Base-by-base conservation (phyloP, 1,140 invertebrate genomes). In the Drosophila micromelanica region DNA sequence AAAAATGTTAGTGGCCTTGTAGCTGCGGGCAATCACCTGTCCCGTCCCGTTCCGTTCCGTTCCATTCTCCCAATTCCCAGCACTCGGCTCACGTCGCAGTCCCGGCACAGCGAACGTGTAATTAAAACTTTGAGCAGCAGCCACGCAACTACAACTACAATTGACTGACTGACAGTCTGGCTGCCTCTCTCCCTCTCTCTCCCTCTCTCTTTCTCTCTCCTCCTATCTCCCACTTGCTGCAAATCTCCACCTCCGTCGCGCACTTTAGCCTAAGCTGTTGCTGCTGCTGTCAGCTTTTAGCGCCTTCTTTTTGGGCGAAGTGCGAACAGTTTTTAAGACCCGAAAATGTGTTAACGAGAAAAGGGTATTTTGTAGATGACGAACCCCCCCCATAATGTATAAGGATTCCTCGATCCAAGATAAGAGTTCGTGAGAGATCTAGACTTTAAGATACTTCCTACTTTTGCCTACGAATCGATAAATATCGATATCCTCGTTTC, bases 121-220 rank as follows among this genome's bases (percentile, higher is more conserved):
- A 87, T 87, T 87, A 87, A 87, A 87, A 87, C 75, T 89, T 87
- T 89, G 84, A 82, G 82, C 80, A 89, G 79, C 84, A 89, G 78
- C 78, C 78, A 78, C 75, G 64, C 62, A 72, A 72, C 69, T 52
- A 72, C 54, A 87, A 82, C 84, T 89, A 82, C 84, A 82, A 78
- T 87, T 89, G 82, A 87, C 84, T 81, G 78, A 73, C 78, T 78
- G 77, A 64, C 63, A 68, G 59, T 9, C 64, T 9, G 45, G 2
- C 11, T 27, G 38, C 23, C 30, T 12, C 15, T 27, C 3, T 45
- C 27, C 17, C 30, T 46, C 11, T 15, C 23, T 32, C 23, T 42
- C 43, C 8, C 11, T 54, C 27, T 27, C 3, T n/a, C n/a, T n/a
- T 7, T 54, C 27, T 27, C 23, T 17, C 17, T 17, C 23, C 4